These are phyloP conservation scores for Hylaea fasciaria DNA, from an alignment of 2,888 invertebrate genomes.

Conservation along the genomic window DNA sequence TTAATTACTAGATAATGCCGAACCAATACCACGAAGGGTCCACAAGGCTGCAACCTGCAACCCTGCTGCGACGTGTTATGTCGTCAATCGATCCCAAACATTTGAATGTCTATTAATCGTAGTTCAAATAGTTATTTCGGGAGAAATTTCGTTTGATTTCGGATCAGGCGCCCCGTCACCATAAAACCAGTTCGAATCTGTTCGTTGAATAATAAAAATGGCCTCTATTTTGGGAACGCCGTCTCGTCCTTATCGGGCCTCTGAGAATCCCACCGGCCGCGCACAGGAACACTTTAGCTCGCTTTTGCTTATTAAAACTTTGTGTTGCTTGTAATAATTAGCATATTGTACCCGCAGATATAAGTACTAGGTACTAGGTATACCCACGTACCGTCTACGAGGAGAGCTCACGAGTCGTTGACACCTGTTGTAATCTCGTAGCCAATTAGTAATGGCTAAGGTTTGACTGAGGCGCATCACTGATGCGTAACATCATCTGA, in stretches of 20 bases:
- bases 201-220: conserved; percentile 74
- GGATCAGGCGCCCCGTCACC: conserved; percentile 63
- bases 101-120: conserved; percentile 19
- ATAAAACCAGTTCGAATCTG: conserved; percentile 76
- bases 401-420: conserved; percentile 37
- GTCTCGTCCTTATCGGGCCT: conserved; percentile 71
- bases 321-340: conserved; percentile 8
- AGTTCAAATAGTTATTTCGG: conserved; percentile 37
- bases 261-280: conserved; percentile 49
- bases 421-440: conserved; percentile 40
- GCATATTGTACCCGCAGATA: conserved; percentile 9
- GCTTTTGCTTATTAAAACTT: conserved; percentile 22
- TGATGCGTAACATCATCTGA: conserved; percentile 41
- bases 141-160: conserved; percentile 62
- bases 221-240: conserved; percentile 77
- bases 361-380: neutral
- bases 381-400: conserved; percentile 19
- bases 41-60: neutral
- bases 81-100: conserved; percentile 13
- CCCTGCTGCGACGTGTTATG: neutral
- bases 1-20: no score
- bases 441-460: conserved; percentile 43
- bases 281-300: conserved; percentile 19
- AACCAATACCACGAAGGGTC: no score
- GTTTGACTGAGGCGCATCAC: conserved; percentile 37